A percentile compares a stretch with the other conserved stretches of the same genome.
These are phyloP conservation scores for Sphaerophoria rueppellii DNA, from an alignment of 2,888 invertebrate genomes.

Conservation along the genomic window DNA sequence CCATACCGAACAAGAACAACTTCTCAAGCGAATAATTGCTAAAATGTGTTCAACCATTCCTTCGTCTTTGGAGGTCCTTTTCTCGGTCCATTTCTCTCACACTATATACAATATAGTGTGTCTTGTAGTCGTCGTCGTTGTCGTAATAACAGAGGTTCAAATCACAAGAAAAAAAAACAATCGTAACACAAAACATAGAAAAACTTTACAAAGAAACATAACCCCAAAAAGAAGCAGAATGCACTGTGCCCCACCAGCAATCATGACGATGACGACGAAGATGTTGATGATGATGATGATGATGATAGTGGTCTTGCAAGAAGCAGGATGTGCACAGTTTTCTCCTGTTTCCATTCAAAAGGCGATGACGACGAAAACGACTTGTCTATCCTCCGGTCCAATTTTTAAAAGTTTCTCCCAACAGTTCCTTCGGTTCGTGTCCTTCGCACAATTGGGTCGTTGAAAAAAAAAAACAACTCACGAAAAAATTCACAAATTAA, in stretches of 20 bases:
- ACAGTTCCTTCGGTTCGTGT: conserved; percentile 58
- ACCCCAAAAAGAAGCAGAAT: conserved; percentile 56
- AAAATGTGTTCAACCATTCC: conserved; percentile 72
- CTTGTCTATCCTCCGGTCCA: neutral
- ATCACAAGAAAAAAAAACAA: neutral
- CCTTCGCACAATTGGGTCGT: conserved; percentile 63
- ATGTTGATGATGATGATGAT: conserved; percentile 63
- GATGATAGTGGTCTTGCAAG: conserved; percentile 62
- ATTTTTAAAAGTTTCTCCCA: conserved; percentile 35
- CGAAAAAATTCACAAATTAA: conserved; percentile 19
- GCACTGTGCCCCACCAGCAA: conserved; percentile 70
- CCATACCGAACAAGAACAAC: conserved; percentile 63
- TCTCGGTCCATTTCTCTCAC: conserved; percentile 33
- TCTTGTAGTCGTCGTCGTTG: neutral
- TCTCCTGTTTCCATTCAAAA: conserved; percentile 34
- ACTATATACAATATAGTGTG: neutral
- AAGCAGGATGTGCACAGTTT: conserved; percentile 64
- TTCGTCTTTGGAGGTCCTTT: conserved; percentile 41
- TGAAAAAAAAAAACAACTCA: neutral
- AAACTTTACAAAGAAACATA: conserved; percentile 66
- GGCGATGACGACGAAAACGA: conserved; percentile 1
- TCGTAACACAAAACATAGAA: conserved; percentile 32
- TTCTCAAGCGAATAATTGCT: conserved; percentile 72
- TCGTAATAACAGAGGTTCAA: conserved; percentile 15
- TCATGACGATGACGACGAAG: conserved; percentile 64